These are phyloP conservation scores for Pipistrellus nathusii DNA, from an alignment of 2,797 vertebrate genomes.

Conservation along the genomic window DNA sequence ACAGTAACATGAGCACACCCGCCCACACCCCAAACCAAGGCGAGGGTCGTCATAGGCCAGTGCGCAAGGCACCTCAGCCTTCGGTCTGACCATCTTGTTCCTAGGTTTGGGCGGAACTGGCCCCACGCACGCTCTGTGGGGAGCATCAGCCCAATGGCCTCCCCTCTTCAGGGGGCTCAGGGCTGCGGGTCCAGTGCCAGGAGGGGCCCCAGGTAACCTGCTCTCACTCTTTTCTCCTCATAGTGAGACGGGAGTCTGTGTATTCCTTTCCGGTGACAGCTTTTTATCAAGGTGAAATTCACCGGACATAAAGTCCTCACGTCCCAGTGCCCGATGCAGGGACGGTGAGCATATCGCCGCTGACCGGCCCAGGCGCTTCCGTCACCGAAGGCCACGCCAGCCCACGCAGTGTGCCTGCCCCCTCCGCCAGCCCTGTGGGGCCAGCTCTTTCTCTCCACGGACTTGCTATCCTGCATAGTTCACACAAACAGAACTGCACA, in stretches of 20 bases:
- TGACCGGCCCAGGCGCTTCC: neutral
- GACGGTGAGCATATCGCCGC: neutral
- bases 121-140: neutral
- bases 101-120: neutral
- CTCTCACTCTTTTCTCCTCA: neutral
- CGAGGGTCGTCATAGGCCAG: neutral
- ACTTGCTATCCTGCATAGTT: neutral
- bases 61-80: fast-evolving
- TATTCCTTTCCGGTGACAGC: fast-evolving
- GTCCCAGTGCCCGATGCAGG: neutral
- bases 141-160: no score
- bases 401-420: neutral
- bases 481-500: fast-evolving
- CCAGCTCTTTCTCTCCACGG: neutral
- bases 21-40: neutral
- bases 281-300: neutral
- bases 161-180: neutral
- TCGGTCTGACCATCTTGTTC: fast-evolving
- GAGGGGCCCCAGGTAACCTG: fast-evolving
- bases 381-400: neutral
- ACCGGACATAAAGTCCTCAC: neutral
- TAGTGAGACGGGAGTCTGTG: neutral
- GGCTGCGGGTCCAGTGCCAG: neutral
- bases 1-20: fast-evolving
- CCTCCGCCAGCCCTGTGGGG: neutral